Evolutionary conservation across 2,888 invertebrate species (phyloP).

Genomic region (Xestia c-nigrum): DNA sequence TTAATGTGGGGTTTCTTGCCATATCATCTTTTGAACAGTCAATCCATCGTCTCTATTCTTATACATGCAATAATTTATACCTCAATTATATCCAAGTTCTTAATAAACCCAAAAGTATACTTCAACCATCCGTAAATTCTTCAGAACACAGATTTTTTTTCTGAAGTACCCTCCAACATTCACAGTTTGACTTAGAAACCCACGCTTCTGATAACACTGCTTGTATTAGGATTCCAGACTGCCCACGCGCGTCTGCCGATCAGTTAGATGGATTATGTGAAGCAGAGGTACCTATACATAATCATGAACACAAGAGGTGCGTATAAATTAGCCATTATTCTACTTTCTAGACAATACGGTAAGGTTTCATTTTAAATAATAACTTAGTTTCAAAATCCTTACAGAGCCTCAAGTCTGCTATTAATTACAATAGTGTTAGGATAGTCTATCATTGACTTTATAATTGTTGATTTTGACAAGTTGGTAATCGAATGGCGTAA

Average conservation of each 20-base stretch:
- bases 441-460: too few species aligned
- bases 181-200: background rate
- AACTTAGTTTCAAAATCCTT: background rate
- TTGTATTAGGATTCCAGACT: background rate
- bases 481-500: too few species aligned
- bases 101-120: background rate
- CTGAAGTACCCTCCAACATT: background rate
- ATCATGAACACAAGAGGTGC: constrained; percentile 17
- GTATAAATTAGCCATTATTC: constrained; percentile 6
- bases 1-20: too few species aligned
- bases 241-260: constrained; percentile 7
- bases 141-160: background rate
- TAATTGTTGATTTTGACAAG: too few species aligned
- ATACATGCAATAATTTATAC: background rate
- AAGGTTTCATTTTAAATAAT: background rate
- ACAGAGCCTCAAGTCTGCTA: too few species aligned
- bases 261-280: constrained; percentile 30
- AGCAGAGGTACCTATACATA: constrained; percentile 20
- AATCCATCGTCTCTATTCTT: too few species aligned
- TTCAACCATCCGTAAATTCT: background rate
- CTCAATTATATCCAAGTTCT: background rate
- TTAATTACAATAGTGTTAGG: too few species aligned
- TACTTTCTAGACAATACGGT: background rate
- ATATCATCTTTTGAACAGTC: too few species aligned
- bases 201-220: background rate